Base-by-base conservation (phyloP, 2,797 vertebrate species). In the Lophotriccus pileatus region DNA sequence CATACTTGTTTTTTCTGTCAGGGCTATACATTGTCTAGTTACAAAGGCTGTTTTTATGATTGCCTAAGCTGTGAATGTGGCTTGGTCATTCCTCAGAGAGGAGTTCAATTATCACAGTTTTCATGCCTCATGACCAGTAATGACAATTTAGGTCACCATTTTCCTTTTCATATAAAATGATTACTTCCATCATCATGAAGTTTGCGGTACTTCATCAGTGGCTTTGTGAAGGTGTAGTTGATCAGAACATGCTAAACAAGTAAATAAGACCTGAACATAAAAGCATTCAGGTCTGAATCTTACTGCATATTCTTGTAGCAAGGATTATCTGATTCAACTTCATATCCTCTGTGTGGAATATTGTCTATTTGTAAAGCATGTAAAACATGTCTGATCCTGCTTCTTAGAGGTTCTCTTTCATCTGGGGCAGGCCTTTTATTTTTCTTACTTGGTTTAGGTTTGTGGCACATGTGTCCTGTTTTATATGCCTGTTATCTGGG, bases 401-500 rank as follows among this genome's bases (percentile, higher is more conserved):
- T 91, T n/a, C 52, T 87, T 82, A 49, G 41, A 82, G 41, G 32
- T 76, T 80, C 56, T 91, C 10, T 37, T 83, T 93, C 74, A 72
- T 93, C 46, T 89, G 39, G 24, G 22, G 14, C 60, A 82, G 44
- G 60, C 30, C 44, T 90, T 90, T 92, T 90, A 50, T 87, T 67
- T 89, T 94, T 89, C 68, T 89, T 82, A 27, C 59, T 53, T 58
- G 24, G 30, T 90, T 90, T 87, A 82, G 27, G 27, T 86, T 95
- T 96, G 69, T 93, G 86, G 67, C 74, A 66, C 32, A 34, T 46
- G 28, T 93, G 74, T 90, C 78, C 68, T 90, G 36, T 74, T 95
- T 95, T 77, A 74, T 83, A 76, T 76, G 68, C 60, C 64, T 89
- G 7, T 94, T 95, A 55, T 89, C 89, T 89, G 7, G 2, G 60